Conservation (phyloP, 2,113 vertebrate species). For the Emberiza fucata region DNA sequence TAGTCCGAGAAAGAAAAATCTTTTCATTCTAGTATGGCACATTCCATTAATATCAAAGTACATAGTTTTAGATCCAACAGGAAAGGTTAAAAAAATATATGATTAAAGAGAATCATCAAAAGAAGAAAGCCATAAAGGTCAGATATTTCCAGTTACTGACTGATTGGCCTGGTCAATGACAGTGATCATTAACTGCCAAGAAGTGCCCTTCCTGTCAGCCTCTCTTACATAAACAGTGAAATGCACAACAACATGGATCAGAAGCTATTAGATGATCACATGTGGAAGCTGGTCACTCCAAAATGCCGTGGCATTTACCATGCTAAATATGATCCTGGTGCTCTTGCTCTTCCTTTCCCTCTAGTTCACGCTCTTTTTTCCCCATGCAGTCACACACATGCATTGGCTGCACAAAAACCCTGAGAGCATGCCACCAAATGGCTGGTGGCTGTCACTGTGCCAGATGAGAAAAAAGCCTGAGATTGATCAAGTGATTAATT, state of each 20-base stretch:
- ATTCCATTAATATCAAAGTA: neutral
- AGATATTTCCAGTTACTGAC: slow-evolving; percentile 51
- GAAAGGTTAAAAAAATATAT: slow-evolving; percentile 42
- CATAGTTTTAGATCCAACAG: neutral
- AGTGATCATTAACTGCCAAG: slow-evolving; percentile 46
- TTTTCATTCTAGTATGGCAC: neutral
- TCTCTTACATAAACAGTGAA: slow-evolving; percentile 49
- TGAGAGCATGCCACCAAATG: neutral
- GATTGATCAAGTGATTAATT: slow-evolving; percentile 26
- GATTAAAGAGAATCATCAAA: slow-evolving; percentile 16
- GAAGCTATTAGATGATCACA: neutral
- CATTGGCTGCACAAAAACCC: neutral
- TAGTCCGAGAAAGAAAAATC: neutral
- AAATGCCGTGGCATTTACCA: neutral
- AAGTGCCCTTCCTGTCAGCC: slow-evolving; percentile 18
- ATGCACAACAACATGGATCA: neutral
- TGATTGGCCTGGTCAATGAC: slow-evolving; percentile 30
- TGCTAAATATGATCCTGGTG: neutral
- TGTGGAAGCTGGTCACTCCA: neutral
- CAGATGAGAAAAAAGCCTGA: neutral
- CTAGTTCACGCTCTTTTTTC: neutral
- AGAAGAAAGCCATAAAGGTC: slow-evolving; percentile 47
- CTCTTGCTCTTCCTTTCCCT: neutral
- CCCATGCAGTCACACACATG: neutral
- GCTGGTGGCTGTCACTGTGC: neutral